A percentile compares a stretch with the other conserved stretches of the same genome.
phyloP scores from a whole-genome alignment of 2,888 invertebrate species.

The Heliconius erato region DNA sequence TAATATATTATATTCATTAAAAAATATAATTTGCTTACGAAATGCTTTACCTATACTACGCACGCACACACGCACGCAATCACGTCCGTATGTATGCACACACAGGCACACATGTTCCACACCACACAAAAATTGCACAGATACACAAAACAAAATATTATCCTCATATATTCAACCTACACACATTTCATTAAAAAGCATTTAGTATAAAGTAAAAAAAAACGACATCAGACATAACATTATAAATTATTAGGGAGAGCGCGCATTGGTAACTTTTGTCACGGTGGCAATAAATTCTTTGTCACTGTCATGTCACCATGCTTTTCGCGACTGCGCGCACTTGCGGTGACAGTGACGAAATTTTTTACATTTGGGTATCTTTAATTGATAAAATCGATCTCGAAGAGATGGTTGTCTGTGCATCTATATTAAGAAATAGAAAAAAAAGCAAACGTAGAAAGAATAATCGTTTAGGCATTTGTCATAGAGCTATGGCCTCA shows the following conservation, averaged over 20 bases:
- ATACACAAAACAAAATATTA: not conserved
- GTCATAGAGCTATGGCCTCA: too few relatives aligned
- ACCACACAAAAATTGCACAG: not conserved
- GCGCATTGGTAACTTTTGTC: too few relatives aligned
- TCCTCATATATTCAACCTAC: not conserved
- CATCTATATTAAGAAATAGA: too few relatives aligned
- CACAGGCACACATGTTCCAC: not conserved
- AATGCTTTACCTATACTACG: not conserved
- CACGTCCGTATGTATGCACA: not conserved
- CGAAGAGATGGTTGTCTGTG: too few relatives aligned
- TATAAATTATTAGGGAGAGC: constrained; percentile 19
- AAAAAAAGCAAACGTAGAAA: too few relatives aligned
- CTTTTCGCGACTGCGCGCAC: too few relatives aligned
- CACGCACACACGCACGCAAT: not conserved
- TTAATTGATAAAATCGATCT: too few relatives aligned
- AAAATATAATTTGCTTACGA: not conserved
- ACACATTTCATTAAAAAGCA: constrained; percentile 29
- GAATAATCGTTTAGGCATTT: too few relatives aligned
- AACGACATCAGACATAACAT: constrained; percentile 21
- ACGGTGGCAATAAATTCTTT: too few relatives aligned
- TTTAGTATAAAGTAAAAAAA: constrained; percentile 20
- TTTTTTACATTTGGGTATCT: too few relatives aligned
- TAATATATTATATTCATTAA: not conserved
- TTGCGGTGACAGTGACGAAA: too few relatives aligned
- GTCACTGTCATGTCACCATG: too few relatives aligned